Evolutionary conservation across 2,113 vertebrate genomes (phyloP).

Genomic region (Oryzias melastigma): DNA sequence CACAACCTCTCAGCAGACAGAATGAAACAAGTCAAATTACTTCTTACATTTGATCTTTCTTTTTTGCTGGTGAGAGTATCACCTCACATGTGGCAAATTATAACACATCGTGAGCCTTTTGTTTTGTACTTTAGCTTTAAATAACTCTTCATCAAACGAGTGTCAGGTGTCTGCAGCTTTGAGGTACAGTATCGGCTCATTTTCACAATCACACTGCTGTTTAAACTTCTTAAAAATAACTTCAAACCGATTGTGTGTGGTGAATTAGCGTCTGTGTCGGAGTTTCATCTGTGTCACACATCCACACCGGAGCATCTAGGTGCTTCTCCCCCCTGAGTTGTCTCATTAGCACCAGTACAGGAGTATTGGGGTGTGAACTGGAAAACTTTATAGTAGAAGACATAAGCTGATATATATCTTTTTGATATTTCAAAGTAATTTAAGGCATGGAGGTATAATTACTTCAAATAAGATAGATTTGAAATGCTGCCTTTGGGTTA

Average conservation of each 20-base stretch:
- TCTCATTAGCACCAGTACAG: conserved; percentile 60
- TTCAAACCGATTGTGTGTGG: conserved; percentile 3
- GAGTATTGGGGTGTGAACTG: conserved; percentile 34
- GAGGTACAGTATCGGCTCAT: conserved; percentile 8
- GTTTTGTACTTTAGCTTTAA: neutral
- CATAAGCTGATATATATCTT: conserved; percentile 66
- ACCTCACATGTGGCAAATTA: conserved; percentile 24
- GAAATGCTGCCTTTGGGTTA: conserved; percentile 57
- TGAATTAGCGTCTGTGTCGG: conserved; percentile 28
- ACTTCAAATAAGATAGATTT: conserved; percentile 45
- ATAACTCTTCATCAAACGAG: conserved; percentile 31
- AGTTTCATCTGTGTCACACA: conserved; percentile 30
- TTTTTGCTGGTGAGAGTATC: conserved; percentile 32
- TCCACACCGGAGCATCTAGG: conserved; percentile 58
- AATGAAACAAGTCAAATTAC: conserved; percentile 48
- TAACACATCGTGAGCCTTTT: conserved; percentile 22
- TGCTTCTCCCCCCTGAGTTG: conserved; percentile 40
- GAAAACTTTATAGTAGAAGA: conserved; percentile 44
- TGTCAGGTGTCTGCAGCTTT: conserved; percentile 12
- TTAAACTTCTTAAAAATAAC: conserved; percentile 23
- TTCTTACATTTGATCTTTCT: conserved; percentile 6
- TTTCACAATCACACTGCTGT: conserved; percentile 5
- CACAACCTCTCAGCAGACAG: conserved; percentile 29
- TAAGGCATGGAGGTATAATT: conserved; percentile 41
- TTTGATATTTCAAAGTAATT: conserved; percentile 55